phyloP scores from a whole-genome alignment of 2,888 invertebrate species.

The Spodoptera exigua region DNA sequence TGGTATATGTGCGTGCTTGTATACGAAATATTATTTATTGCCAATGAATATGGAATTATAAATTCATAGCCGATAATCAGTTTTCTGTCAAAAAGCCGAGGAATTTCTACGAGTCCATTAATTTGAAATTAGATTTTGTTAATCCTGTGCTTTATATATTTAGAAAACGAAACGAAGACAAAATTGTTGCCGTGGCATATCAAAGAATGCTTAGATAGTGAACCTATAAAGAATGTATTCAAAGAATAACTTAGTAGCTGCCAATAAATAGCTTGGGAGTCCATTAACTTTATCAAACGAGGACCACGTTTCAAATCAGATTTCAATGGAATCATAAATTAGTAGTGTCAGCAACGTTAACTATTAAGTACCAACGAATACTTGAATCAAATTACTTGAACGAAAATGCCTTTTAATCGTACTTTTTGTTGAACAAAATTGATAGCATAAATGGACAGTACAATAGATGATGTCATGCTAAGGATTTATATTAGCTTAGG shows the following conservation, averaged over 20 bases:
- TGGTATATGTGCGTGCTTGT: conserved; percentile 27
- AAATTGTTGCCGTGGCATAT: conserved; percentile 24
- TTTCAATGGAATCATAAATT: conserved; percentile 73
- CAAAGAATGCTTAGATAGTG: conserved; percentile 35
- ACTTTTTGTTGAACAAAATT: conserved; percentile 66
- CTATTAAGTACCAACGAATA: conserved; percentile 58
- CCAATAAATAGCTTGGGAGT: conserved; percentile 49
- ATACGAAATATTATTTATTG: conserved; percentile 42
- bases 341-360: conserved; percentile 65
- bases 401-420: conserved; percentile 66
- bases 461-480: conserved; percentile 23
- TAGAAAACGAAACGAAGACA: conserved; percentile 9
- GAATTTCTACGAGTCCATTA: conserved; percentile 14
- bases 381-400: conserved; percentile 66
- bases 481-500: too few relatives aligned
- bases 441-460: conserved; percentile 51
- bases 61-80: conserved; percentile 33
- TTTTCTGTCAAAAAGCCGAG: conserved; percentile 11
- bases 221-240: conserved; percentile 43
- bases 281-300: conserved; percentile 59
- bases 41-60: conserved; percentile 30
- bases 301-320: conserved; percentile 64
- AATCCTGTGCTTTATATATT: neutral
- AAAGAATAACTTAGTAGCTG: conserved; percentile 50
- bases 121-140: conserved; percentile 7